A percentile compares a stretch with the other conserved stretches of the same genome.
These are phyloP conservation scores for Homarus gammarus DNA, from an alignment of 2,888 invertebrate species.

Conservation along the genomic window DNA sequence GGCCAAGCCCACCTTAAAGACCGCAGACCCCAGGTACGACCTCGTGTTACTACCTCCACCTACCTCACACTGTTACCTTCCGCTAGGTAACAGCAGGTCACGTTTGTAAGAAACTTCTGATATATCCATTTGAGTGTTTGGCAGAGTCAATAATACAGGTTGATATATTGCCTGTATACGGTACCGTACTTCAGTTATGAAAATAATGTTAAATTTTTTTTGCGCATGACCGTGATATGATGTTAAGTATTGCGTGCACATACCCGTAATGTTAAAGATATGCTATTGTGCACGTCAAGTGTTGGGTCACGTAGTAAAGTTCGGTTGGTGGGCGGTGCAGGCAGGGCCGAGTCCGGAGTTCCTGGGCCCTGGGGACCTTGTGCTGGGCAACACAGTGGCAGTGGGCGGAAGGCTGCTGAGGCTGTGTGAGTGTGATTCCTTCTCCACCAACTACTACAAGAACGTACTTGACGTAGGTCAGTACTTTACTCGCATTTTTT, in stretches of 20 bases:
- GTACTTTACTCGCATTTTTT: too few relatives aligned
- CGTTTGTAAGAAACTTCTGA: too few relatives aligned
- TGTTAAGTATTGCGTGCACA: not conserved
- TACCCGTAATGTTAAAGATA: not conserved
- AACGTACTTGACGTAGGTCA: slow-evolving; percentile 33
- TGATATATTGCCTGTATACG: too few relatives aligned
- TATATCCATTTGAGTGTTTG: too few relatives aligned
- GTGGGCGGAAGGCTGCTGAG: slow-evolving; percentile 51
- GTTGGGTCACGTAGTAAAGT: too few relatives aligned
- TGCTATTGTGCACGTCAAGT: too few relatives aligned
- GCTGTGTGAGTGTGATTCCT: slow-evolving; percentile 66
- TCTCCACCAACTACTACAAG: slow-evolving; percentile 63
- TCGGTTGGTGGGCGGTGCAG: slow-evolving; percentile 17
- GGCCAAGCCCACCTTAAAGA: slow-evolving; percentile 53
- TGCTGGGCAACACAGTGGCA: slow-evolving; percentile 52
- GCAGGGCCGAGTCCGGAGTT: slow-evolving; percentile 43
- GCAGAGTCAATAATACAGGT: too few relatives aligned
- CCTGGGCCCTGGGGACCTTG: slow-evolving; percentile 49
- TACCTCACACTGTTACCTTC: too few relatives aligned
- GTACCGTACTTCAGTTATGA: too few relatives aligned
- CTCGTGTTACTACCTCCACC: too few relatives aligned
- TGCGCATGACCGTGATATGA: not conserved
- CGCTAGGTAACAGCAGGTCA: too few relatives aligned
- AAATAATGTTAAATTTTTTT: not conserved
- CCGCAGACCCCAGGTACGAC: slow-evolving; percentile 46